These are phyloP conservation scores for Geococcyx californianus DNA, from an alignment of 2,113 vertebrate species.

Conservation along the genomic window DNA sequence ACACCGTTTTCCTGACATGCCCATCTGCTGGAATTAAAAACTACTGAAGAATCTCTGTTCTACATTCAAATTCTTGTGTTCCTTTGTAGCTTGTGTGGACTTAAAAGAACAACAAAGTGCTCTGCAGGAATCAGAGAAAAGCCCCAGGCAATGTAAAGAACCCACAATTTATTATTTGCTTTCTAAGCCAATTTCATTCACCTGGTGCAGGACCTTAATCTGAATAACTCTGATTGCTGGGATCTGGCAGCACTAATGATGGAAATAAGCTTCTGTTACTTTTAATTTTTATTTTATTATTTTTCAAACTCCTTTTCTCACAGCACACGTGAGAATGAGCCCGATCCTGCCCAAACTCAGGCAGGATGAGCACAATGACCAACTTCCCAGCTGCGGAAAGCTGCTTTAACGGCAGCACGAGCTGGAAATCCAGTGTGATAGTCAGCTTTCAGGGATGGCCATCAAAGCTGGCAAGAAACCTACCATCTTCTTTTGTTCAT, in stretches of 20 bases:
- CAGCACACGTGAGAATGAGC: not conserved
- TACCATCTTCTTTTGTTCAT: not conserved
- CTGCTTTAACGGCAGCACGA: not conserved
- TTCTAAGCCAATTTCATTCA: not conserved
- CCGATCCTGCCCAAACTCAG: rapidly evolving
- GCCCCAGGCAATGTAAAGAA: not conserved
- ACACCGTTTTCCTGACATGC: not conserved
- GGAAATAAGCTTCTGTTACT: not conserved
- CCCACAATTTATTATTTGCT: not conserved
- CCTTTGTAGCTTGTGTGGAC: not conserved
- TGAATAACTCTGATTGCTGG: not conserved
- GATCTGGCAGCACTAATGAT: not conserved
- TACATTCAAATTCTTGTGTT: not conserved
- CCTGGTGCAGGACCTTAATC: not conserved
- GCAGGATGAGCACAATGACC: not conserved
- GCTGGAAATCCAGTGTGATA: not conserved
- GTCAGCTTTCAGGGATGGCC: not conserved
- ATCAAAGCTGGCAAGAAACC: not conserved
- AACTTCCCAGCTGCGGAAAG: not conserved
- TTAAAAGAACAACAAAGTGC: not conserved
- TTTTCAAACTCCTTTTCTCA: not conserved
- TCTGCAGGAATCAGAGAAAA: not conserved
- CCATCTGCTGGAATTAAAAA: not conserved
- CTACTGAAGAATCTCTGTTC: not conserved
- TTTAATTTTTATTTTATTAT: not conserved